Conservation (phyloP, 2,113 vertebrate species). For the Phoxinus phoxinus region DNA sequence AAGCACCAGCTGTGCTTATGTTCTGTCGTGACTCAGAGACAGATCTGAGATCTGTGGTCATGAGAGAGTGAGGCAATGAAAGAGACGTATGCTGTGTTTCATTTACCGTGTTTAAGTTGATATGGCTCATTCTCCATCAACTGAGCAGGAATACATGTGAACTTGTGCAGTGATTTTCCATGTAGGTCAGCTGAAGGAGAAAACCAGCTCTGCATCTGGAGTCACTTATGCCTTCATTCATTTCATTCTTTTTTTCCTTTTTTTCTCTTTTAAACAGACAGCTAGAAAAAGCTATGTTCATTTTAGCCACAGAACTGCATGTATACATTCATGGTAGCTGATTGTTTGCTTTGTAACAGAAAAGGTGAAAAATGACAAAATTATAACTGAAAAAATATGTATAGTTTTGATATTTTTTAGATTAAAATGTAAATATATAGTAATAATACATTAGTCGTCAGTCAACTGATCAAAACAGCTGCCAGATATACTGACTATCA, state of each 20-base stretch:
- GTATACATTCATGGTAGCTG: background rate
- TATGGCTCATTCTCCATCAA: background rate
- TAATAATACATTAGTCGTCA: too few relatives aligned
- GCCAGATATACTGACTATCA: too few relatives aligned
- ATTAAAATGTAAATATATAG: too few relatives aligned
- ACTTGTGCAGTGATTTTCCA: background rate
- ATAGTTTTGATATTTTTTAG: too few relatives aligned
- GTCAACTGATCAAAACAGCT: too few relatives aligned
- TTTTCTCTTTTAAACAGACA: background rate
- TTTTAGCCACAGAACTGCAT: background rate
- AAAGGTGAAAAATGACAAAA: background rate
- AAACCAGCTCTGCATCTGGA: constrained; percentile 27
- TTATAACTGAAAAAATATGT: background rate
- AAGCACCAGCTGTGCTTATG: constrained; percentile 42
- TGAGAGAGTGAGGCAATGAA: background rate
- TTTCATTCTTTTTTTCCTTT: background rate
- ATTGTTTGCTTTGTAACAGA: background rate
- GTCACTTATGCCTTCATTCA: constrained; percentile 32
- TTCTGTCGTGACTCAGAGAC: constrained; percentile 35
- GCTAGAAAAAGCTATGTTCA: background rate
- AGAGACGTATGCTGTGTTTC: constrained; percentile 4
- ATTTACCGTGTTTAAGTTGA: constrained; percentile 20
- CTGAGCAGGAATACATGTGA: background rate
- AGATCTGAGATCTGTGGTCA: constrained; percentile 7
- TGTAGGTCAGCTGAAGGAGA: constrained; percentile 20